Percentiles rank a stretch among this genome's conserved stretches.
phyloP scores from a whole-genome alignment of 2,113 vertebrate genomes.

The Strix aluco region DNA sequence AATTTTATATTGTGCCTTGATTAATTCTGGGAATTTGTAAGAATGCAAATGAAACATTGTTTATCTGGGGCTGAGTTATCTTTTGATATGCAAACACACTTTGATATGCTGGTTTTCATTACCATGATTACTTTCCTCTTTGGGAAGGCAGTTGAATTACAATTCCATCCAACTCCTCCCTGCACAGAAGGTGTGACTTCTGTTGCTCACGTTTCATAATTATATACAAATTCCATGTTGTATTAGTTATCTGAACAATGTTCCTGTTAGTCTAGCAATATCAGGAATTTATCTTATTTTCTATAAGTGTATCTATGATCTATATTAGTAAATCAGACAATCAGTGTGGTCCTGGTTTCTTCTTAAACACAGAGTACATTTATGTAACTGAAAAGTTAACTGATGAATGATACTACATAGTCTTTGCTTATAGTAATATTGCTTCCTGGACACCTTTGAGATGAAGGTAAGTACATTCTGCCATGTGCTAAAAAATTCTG shows the following conservation, averaged over 20 bases:
- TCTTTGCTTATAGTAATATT: background rate
- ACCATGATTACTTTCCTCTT: background rate
- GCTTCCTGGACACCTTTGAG: background rate
- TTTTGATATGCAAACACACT: conserved; percentile 34
- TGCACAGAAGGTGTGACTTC: background rate
- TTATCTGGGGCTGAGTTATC: conserved; percentile 30
- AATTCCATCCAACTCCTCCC: background rate
- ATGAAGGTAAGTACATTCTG: background rate
- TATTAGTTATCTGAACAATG: background rate
- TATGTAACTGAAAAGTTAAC: background rate
- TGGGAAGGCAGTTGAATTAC: background rate
- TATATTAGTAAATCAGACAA: background rate
- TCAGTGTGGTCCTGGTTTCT: fast-evolving
- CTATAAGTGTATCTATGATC: background rate
- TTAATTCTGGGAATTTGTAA: conserved; percentile 38
- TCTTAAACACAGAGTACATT: background rate
- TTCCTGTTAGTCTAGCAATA: background rate
- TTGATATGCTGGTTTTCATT: conserved; percentile 2
- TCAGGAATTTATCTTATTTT: background rate
- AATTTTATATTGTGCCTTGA: conserved; percentile 16
- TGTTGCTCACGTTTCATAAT: background rate
- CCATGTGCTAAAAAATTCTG: background rate
- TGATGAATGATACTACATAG: background rate
- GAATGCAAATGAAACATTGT: conserved; percentile 29
- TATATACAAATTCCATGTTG: background rate